Evolutionary conservation across 2,888 invertebrate species (phyloP), one percentile per base, ranked within the genome.

Genomic region (Himalopsyche kuldschensis): DNA sequence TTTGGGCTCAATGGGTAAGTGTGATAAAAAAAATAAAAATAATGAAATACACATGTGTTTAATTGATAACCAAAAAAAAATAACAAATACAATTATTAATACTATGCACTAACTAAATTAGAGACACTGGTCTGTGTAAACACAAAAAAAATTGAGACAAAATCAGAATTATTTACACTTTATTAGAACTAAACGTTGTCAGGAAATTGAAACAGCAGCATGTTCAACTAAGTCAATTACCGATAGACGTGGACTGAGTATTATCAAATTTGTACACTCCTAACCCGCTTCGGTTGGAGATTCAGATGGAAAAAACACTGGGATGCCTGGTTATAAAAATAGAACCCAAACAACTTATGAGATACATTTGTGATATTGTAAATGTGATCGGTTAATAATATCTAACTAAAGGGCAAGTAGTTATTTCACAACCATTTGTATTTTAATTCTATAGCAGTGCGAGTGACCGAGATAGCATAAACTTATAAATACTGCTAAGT

Each of bases 361-460:
- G 41, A 41, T 41, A 41, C 41, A 4, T 41, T 41, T 41, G 41
- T 41, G 41, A 41, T 41, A 41, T 41, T 41, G 15, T 41, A 15
- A 41, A 41, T 41, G 41, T 27, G 69, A 69, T 69, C 10, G 10
- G 69, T 69, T 69, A 69, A 69, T 27, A 69, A 69, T 69, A 69
- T 69, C 69, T 69, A 69, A 69, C 69, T 69, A 69, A 55, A 30
- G 69, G 69, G 69, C 69, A 69, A 69, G 69, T 69, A 69, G 27
- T 69, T 69, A 69, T 69, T 69, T 69, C 69, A 69, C 69, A 69
- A 69, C 69, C 69, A 69, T 69, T 69, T 69, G 69, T 69, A 69
- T 69, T 30, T 69, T 27, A 30, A 69, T 27, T 27, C 69, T 69
- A 69, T 69, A 69, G 30, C 69, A 69, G 27, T 69, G 69, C 24